phyloP scores from a whole-genome alignment of 2,113 vertebrate species.

The Perca flavescens region DNA sequence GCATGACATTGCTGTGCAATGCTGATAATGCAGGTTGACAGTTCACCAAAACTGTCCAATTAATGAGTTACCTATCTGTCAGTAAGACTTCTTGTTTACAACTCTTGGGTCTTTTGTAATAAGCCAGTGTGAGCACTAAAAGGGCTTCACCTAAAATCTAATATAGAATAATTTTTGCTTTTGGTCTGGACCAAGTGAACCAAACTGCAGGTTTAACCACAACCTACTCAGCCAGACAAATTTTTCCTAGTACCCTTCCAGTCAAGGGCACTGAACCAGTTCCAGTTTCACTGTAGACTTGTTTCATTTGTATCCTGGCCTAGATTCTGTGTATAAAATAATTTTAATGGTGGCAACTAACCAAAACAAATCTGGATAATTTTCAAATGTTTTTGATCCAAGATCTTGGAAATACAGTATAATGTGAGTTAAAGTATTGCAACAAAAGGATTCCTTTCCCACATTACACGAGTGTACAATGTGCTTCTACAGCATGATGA shows the following conservation, averaged over 20 bases:
- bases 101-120: background rate
- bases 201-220: slow-evolving; percentile 13
- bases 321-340: background rate
- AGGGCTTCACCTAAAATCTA: background rate
- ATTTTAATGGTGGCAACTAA: background rate
- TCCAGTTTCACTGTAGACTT: background rate
- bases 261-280: background rate
- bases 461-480: background rate
- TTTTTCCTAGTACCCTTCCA: background rate
- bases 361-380: slow-evolving; percentile 5
- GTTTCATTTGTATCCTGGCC: background rate
- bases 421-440: background rate
- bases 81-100: background rate
- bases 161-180: background rate
- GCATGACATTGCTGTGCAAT: background rate
- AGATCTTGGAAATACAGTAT: background rate
- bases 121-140: background rate
- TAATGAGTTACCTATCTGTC: slow-evolving; percentile 16
- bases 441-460: background rate
- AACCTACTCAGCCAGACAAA: background rate
- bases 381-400: background rate
- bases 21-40: slow-evolving; percentile 45
- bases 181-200: background rate
- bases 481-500: slow-evolving; percentile 23
- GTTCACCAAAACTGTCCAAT: slow-evolving; percentile 33